Base-by-base conservation (phyloP, 2,113 vertebrate genomes). In the Panurus biarmicus region DNA sequence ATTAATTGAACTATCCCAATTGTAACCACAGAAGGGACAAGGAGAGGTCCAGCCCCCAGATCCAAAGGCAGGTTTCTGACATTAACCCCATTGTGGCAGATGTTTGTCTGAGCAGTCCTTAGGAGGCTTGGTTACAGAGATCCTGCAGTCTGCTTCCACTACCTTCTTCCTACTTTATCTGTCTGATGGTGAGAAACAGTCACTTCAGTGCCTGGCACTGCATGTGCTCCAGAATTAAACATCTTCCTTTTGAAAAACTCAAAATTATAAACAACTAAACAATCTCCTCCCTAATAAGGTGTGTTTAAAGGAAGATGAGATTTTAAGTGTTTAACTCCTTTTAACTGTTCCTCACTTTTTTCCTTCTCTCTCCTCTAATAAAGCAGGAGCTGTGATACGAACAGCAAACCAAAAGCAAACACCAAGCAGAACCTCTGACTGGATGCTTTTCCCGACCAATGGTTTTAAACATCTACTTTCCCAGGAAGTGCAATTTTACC, bases 321-420 rank as follows among this genome's bases (percentile, higher is more conserved):
- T 33, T 90, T 42, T n/a, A n/a, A n/a, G n/a, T n/a, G n/a, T n/a
- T n/a, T n/a, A n/a, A 35, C 1, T 35, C 4, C 35, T 78, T 79
- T 72, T 51, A 51, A 66, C 10, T 16, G 35, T 56, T 87, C 9
- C 26, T 66, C 5, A 0, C 0, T 3, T 47, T 67, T n/a, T 64
- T 36, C 11, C 13, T 73, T 51, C 47, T 20, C 14, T 67, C 23
- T 79, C 24, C 44, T 85, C 22, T 60, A 77, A 57, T 42, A 77
- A 80, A 85, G 42, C 36, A 65, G 64, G 56, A 62, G 42, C 23
- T 42, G 11, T 54, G 61, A 81, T 29, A 72, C 2, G 11, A 85
- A 72, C 24, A 89, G 51, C 50, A 95, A 94, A 72, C 7, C 38
- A 78, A 85, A 95, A 38, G 18, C 35, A 86, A 87, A 67, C 42